phyloP scores from a whole-genome alignment of 2,888 invertebrate species.

The Hydrotaea cyrtoneurina region DNA sequence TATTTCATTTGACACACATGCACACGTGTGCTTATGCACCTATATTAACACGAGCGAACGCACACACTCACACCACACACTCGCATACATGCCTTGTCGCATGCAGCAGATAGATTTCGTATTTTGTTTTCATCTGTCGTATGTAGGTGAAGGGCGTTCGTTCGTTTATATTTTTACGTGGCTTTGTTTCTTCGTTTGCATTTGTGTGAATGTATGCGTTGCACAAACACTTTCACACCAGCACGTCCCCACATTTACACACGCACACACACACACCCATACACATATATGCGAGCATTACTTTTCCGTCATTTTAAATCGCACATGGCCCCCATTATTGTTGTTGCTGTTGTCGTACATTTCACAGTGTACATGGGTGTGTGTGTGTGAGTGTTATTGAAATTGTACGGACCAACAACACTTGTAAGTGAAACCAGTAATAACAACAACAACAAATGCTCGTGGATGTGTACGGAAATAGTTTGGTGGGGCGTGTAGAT shows the following conservation, averaged over 20 bases:
- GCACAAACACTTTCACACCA: conserved; percentile 27
- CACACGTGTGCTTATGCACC: conserved; percentile 7
- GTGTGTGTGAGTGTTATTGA: conserved; percentile 46
- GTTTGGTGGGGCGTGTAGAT: background rate
- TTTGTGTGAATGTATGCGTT: background rate
- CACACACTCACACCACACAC: background rate
- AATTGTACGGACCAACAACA: conserved; percentile 43
- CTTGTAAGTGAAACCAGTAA: conserved; percentile 25
- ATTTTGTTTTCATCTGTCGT: conserved; percentile 28
- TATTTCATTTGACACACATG: conserved; percentile 50
- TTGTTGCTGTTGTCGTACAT: background rate
- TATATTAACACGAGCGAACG: background rate
- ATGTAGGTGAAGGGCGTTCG: conserved; percentile 65
- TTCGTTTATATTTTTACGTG: conserved; percentile 55
- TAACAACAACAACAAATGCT: background rate
- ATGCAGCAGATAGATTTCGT: background rate
- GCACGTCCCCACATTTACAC: background rate
- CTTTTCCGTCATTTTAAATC: background rate
- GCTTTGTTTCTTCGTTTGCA: conserved; percentile 35
- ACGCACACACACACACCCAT: background rate
- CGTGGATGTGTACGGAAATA: conserved; percentile 4
- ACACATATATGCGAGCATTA: background rate
- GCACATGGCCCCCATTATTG: background rate
- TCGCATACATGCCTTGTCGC: background rate
- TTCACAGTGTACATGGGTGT: conserved; percentile 5